Percentiles rank a stretch among this genome's conserved stretches.
phyloP scores from a whole-genome alignment of 2,797 vertebrate genomes.

The Xenops minutus region DNA sequence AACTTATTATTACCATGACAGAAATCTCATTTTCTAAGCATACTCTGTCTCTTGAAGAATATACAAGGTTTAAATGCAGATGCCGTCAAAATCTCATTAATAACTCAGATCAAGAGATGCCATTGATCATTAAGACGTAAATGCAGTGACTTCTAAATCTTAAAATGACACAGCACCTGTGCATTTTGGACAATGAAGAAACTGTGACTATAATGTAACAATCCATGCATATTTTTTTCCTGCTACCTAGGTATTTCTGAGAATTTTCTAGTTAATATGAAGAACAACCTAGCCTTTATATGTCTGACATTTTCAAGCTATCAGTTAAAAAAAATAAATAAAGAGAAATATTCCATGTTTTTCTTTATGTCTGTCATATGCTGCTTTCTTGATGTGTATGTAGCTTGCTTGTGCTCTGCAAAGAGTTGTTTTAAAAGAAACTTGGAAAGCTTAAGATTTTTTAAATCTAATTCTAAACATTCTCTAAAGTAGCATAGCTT shows the following conservation, averaged over 20 bases:
- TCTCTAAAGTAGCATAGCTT: neutral
- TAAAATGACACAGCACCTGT: slow-evolving; percentile 30
- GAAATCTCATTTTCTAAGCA: slow-evolving; percentile 36
- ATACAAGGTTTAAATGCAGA: slow-evolving; percentile 21
- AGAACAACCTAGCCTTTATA: neutral
- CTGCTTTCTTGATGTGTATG: neutral
- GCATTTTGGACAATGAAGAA: slow-evolving; percentile 29
- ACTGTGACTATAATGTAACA: neutral
- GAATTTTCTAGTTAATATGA: neutral
- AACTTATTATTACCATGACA: slow-evolving; percentile 20
- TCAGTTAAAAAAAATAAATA: neutral
- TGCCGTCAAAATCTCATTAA: slow-evolving; percentile 52
- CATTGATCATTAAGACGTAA: slow-evolving; percentile 43
- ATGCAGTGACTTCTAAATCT: slow-evolving; percentile 34
- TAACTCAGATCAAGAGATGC: slow-evolving; percentile 45
- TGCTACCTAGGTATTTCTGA: neutral
- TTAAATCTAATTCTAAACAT: neutral
- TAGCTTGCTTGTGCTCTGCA: neutral
- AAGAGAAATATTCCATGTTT: neutral
- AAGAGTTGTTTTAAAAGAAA: neutral
- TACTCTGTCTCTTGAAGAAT: neutral
- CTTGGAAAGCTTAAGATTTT: neutral
- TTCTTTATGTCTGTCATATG: neutral
- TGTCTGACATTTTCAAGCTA: neutral
- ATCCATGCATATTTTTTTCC: neutral